Evolutionary conservation across 2,113 vertebrate species (phyloP), one percentile per base, ranked within the genome.

Genomic region (Platichthys stellatus): DNA sequence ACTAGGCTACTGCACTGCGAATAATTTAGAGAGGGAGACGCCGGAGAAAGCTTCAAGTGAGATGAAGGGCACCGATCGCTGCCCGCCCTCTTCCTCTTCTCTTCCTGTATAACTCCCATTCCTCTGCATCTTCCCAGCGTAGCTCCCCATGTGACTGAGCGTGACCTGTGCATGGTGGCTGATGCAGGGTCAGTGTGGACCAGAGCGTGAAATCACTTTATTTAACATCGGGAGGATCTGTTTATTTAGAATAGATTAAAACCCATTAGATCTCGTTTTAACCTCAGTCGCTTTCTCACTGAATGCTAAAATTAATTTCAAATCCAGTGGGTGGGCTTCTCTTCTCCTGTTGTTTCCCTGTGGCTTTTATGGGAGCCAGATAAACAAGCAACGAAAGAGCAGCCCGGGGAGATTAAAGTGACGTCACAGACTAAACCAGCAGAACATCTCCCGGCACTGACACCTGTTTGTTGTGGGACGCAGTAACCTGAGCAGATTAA

Each of bases 1-100:
- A 84, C 82, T 86, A 81, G 88, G 85, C 89, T 90, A 76, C 85
- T 90, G 89, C 87, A 90, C 74, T 89, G 92, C 89, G 88, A 88
- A 43, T 74, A 62, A 80, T 83, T 71, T 76, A 72, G 71, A 83
- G 72, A 56, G 60, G 83, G 84, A 31, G 6, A 31, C 1, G 31
- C 31, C 31, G 31, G 6, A 31, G 31, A 31, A 31, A 31, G 31
- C 31, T 31, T 31, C 31, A 31, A 7, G 31, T 31, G 8, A 31
- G 31, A 31, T 31, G 86, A 66, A 74, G 51, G 82, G 72, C 60
- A 53, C 69, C 64, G 63, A 87, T 89, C 85, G 13, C 17, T 1
- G 78, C 60, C 81, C 85, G 63, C 67, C 71, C 31, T 63, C 77
- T 72, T 65, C 35, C n/a, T 63, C 20, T 62, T 20, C 20, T 43